phyloP scores from a whole-genome alignment of 2,797 vertebrate genomes.

The Cossypha niveicapilla region DNA sequence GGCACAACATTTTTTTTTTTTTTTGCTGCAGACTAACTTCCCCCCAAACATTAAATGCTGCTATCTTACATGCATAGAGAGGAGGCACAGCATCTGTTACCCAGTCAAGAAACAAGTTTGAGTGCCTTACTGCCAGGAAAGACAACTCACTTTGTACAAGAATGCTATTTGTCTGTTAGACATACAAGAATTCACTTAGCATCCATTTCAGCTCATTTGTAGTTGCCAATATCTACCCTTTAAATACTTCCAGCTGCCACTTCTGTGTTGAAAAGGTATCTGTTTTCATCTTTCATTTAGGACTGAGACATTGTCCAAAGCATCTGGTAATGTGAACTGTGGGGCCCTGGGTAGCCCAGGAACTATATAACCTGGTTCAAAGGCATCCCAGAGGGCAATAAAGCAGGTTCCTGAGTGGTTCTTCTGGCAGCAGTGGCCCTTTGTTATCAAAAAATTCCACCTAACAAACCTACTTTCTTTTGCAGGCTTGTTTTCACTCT shows the following conservation, averaged over 20 bases:
- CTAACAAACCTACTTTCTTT: background rate
- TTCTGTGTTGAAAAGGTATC: constrained; percentile 20
- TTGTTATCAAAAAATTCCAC: background rate
- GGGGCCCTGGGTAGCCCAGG: background rate
- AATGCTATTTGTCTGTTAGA: constrained; percentile 21
- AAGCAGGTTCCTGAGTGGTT: background rate
- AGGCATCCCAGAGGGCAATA: background rate
- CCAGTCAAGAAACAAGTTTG: background rate
- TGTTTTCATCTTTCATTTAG: constrained; percentile 27
- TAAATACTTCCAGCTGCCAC: constrained; percentile 54
- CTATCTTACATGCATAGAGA: background rate
- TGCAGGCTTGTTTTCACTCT: background rate
- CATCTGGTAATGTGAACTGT: constrained; percentile 22
- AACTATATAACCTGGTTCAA: background rate
- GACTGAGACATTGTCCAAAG: constrained; percentile 16
- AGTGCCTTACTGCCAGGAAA: background rate
- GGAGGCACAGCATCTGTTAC: background rate
- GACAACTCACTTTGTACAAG: background rate
- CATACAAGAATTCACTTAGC: constrained; percentile 20
- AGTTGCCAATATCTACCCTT: constrained; percentile 46
- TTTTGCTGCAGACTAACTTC: background rate
- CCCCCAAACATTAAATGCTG: background rate
- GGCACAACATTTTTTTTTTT: background rate
- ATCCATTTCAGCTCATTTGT: constrained; percentile 37
- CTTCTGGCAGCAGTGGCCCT: background rate